A percentile compares a stretch with the other conserved stretches of the same genome.
phyloP scores from a whole-genome alignment of 2,113 vertebrate species.

The Mungos mungo region DNA sequence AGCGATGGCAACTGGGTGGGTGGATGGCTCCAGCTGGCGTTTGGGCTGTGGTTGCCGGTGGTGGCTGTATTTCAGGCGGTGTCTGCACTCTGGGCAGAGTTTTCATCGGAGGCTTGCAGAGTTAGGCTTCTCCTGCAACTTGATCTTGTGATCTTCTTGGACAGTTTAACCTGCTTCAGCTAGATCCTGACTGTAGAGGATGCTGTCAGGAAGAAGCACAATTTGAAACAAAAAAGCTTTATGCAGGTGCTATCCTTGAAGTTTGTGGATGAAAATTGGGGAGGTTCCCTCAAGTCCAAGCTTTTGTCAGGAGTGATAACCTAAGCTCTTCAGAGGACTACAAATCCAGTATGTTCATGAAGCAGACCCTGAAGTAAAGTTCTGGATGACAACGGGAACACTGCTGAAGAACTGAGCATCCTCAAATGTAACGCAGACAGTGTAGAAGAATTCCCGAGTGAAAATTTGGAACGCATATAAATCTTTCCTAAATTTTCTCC shows the following conservation, averaged over 20 bases:
- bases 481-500: conserved; percentile 63
- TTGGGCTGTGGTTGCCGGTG: conserved; percentile 39
- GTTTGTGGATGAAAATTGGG: conserved; percentile 99
- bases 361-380: conserved; percentile 98
- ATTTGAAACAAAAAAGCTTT: conserved; percentile 85
- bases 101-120: no score
- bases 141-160: no score
- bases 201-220: no score
- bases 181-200: no score
- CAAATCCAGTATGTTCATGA: conserved; percentile 94
- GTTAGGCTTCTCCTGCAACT: no score
- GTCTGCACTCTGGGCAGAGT: background rate
- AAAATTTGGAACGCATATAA: conserved; percentile 96
- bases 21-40: fast-evolving
- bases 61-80: conserved; percentile 63
- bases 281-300: conserved; percentile 99
- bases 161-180: no score
- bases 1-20: background rate
- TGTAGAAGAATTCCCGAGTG: conserved; percentile 97
- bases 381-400: conserved; percentile 98
- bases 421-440: conserved; percentile 99
- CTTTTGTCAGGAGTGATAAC: no score
- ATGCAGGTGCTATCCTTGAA: conserved; percentile 97
- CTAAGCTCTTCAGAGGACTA: no score
- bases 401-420: conserved; percentile 98